Conservation (phyloP, 1,140 invertebrate genomes). For the Melitaea cinxia region DNA sequence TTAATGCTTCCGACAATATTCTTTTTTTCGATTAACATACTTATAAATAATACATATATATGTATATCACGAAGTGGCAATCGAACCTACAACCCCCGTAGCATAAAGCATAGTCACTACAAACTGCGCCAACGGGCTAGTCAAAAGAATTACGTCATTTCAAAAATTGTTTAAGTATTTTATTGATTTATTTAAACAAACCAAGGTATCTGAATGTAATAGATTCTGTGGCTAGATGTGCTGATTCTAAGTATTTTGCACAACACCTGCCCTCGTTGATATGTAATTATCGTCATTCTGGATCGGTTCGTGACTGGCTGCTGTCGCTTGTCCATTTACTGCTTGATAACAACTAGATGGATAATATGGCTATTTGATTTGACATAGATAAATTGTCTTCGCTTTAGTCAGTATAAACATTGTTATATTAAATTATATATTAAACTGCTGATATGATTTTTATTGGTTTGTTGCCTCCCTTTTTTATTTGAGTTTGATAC, state of each 20-base stretch:
- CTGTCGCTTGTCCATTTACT: slow-evolving; percentile 32
- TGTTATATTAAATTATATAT: not conserved
- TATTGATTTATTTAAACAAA: not conserved
- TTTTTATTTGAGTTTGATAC: no score
- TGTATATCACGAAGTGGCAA: no score
- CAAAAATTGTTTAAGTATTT: no score
- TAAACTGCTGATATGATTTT: no score
- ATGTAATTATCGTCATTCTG: slow-evolving; percentile 17
- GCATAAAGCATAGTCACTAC: no score
- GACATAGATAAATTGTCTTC: slow-evolving; percentile 25
- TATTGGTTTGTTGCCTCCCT: no score
- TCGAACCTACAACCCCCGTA: no score
- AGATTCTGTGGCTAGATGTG: not conserved
- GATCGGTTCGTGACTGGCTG: slow-evolving; percentile 28
- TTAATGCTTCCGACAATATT: no score
- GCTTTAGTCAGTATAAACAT: not conserved
- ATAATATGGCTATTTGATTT: slow-evolving; percentile 26
- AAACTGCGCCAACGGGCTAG: no score
- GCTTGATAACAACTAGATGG: slow-evolving; percentile 33
- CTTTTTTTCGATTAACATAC: no score
- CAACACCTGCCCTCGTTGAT: slow-evolving; percentile 14
- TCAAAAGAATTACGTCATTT: no score
- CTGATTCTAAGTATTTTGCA: slow-evolving; percentile 5
- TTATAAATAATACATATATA: no score
- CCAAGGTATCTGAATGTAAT: not conserved